These are phyloP conservation scores for Leptodactylus fallax DNA, from an alignment of 2,797 vertebrate genomes.

Conservation along the genomic window DNA sequence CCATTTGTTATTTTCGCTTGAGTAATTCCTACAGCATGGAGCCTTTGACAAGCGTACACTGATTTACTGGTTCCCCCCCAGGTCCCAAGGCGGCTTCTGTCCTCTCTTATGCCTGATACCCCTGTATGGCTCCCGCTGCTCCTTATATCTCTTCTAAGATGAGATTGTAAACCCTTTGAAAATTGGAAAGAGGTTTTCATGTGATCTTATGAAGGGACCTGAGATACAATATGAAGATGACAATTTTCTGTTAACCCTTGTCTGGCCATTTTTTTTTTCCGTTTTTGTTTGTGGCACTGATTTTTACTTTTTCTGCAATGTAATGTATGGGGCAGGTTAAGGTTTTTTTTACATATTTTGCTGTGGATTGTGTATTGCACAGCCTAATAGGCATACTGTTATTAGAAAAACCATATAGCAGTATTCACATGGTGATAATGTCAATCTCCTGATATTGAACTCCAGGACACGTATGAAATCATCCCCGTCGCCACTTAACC, in stretches of 20 bases:
- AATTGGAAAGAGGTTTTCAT: constrained; percentile 74
- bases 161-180: constrained; percentile 69
- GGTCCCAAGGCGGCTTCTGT: constrained; percentile 72
- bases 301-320: background rate
- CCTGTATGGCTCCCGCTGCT: constrained; percentile 73
- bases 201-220: constrained; percentile 73
- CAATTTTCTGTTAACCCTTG: constrained; percentile 63
- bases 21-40: constrained; percentile 91
- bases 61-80: constrained; percentile 91
- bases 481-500: too few species aligned
- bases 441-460: too few species aligned
- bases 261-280: background rate
- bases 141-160: constrained; percentile 73
- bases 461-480: too few species aligned
- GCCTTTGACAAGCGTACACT: constrained; percentile 97
- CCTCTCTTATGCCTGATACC: constrained; percentile 73
- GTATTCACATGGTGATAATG: too few species aligned
- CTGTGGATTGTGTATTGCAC: too few species aligned
- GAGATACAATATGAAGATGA: constrained; percentile 59
- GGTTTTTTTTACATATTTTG: too few species aligned
- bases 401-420: too few species aligned
- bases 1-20: constrained; percentile 99
- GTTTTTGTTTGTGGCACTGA: background rate
- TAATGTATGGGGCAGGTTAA: too few species aligned
- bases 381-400: too few species aligned